phyloP scores from a whole-genome alignment of 1,140 invertebrate genomes.

The Musca domestica region DNA sequence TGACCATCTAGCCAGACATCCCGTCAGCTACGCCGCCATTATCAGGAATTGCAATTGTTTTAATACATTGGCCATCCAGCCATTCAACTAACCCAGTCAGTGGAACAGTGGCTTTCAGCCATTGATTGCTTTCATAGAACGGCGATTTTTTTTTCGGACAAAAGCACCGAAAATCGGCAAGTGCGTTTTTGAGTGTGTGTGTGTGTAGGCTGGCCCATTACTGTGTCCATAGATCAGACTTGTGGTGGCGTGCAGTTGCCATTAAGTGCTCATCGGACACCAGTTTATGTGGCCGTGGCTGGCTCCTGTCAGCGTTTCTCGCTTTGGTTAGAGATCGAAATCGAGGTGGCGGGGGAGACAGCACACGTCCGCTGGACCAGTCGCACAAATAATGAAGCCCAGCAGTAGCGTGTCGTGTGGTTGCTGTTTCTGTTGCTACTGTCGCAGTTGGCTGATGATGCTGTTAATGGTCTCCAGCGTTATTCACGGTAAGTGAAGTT shows the following conservation, averaged over 20 bases:
- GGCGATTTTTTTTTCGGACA: too few species aligned
- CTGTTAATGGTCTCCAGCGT: slow-evolving; percentile 22
- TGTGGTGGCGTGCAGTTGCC: neutral
- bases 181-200: neutral
- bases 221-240: too few species aligned
- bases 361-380: slow-evolving; percentile 4
- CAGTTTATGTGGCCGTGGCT: slow-evolving; percentile 11
- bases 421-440: slow-evolving; percentile 23
- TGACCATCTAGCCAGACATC: too few species aligned
- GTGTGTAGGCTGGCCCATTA: neutral
- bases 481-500: slow-evolving; percentile 24
- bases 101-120: too few species aligned
- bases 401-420: slow-evolving; percentile 18
- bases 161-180: neutral
- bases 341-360: slow-evolving; percentile 17
- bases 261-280: neutral
- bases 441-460: slow-evolving; percentile 21
- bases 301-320: neutral
- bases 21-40: too few species aligned
- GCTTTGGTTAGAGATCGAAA: neutral
- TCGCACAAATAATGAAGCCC: slow-evolving; percentile 25
- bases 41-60: too few species aligned
- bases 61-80: too few species aligned
- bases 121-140: neutral
- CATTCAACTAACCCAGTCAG: too few species aligned